Conservation (phyloP, 1,140 invertebrate genomes). For the Ridgeia piscesae region DNA sequence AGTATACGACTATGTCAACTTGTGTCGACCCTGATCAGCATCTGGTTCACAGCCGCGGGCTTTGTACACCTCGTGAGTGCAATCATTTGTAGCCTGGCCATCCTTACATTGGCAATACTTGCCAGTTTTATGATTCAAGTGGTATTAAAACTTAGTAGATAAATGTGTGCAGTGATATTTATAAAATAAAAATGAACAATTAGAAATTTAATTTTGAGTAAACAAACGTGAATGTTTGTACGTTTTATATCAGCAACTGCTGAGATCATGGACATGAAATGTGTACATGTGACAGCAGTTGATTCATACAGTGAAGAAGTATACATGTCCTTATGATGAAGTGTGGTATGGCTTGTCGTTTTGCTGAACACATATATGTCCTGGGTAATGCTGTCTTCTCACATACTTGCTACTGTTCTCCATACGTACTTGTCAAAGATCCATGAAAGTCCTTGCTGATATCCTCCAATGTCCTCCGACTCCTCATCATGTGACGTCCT, state of each 20-base stretch:
- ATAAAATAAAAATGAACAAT: neutral
- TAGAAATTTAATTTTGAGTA: neutral
- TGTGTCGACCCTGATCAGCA: slow-evolving; percentile 51
- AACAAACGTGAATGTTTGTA: slow-evolving; percentile 75
- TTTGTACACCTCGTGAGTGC: slow-evolving; percentile 57
- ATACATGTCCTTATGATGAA: slow-evolving; percentile 81
- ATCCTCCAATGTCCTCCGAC: neutral
- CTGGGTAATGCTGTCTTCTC: neutral
- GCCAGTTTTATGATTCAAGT: neutral
- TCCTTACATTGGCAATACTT: neutral
- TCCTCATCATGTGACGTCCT: neutral
- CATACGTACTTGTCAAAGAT: neutral
- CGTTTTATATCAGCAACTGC: slow-evolving; percentile 99
- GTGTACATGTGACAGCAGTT: slow-evolving; percentile 92
- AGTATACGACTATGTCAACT: slow-evolving; percentile 55
- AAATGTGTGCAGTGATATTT: neutral
- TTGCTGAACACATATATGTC: neutral
- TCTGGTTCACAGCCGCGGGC: slow-evolving; percentile 57
- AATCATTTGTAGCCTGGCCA: neutral
- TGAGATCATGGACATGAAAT: slow-evolving; percentile 98
- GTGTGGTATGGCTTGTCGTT: neutral
- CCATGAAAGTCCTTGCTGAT: neutral
- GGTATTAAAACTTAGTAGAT: neutral
- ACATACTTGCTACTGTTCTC: neutral
- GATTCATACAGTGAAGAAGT: slow-evolving; percentile 99